Base-by-base conservation (phyloP, 2,113 vertebrate species). In the Leiothrix lutea region DNA sequence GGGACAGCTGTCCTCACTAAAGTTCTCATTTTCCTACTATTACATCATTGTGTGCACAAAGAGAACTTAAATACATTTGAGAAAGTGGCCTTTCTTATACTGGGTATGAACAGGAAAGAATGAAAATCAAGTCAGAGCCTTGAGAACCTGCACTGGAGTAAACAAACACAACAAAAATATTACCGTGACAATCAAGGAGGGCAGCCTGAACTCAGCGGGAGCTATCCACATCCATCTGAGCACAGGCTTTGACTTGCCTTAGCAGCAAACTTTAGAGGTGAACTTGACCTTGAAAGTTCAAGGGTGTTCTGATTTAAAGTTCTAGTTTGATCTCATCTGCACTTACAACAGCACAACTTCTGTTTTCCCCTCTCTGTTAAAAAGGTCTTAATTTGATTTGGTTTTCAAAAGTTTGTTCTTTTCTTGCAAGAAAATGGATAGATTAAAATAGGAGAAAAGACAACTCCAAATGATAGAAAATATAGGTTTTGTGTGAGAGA, bases 201-300 rank as follows among this genome's bases (percentile, higher is more conserved):
- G 61, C 69, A 90, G 94, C 42, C 88, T 94, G 94, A 96, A 48
- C 94, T 92, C 96, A 88, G 93, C 74, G 69, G 90, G 96, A 96
- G 94, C 65, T 67, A 95, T 91, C 91, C 91, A 82, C 80, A 95
- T 86, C 88, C 69, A 79, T 94, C 94, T 79, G 89, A 97, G 83
- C 90, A 90, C 86, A 90, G 82, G 72, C 93, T 96, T 96, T 96
- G 85, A 95, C 88, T 96, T 9, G 72, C 48, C 86, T 92, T n/a
- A 78, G 61, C 72, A 83, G 85, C 60, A 90, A 95, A 94, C 69
- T 90, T 95, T 72, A 92, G 88, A 88, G 2, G 17, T 86, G 88
- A 93, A 88, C 73, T 51, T 83, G 95, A 96, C 90, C 93, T 93
- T 86, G 86, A 70, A 86, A 96, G 94, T 96, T 96, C 90, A 95